Evolutionary conservation across 2,113 vertebrate genomes (phyloP).

Genomic region (Calonectris borealis): DNA sequence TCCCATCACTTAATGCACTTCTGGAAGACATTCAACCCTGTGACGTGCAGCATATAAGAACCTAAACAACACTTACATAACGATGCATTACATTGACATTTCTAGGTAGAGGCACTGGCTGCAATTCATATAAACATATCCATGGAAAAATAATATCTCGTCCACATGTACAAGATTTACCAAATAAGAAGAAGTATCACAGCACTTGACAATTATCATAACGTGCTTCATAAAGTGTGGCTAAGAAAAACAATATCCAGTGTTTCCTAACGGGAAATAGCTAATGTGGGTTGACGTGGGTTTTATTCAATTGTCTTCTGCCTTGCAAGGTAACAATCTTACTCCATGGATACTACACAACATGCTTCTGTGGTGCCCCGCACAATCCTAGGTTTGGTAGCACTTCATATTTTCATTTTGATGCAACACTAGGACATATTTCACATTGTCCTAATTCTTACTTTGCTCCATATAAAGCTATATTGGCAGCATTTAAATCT

Average conservation of each 20-base stretch:
- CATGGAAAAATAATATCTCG: constrained; percentile 53
- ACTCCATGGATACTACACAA: not conserved
- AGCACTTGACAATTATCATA: not conserved
- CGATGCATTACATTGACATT: not conserved
- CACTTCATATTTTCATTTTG: not conserved
- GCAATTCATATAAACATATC: constrained; percentile 49
- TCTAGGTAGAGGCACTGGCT: constrained; percentile 34
- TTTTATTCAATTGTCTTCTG: not conserved
- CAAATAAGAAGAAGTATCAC: constrained; percentile 40
- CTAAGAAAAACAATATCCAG: constrained; percentile 24
- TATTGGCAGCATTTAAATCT: not conserved
- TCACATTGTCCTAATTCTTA: not conserved
- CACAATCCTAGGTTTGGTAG: not conserved
- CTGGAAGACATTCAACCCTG: not conserved
- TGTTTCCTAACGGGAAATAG: constrained; percentile 4
- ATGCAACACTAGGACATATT: not conserved
- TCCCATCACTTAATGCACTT: not conserved
- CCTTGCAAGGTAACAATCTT: not conserved
- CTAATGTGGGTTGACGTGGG: not conserved
- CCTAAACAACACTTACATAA: constrained; percentile 33
- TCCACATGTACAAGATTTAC: constrained; percentile 2
- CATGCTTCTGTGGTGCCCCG: not conserved
- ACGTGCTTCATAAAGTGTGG: not conserved
- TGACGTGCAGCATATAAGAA: not conserved
- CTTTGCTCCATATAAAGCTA: not conserved